These are phyloP conservation scores for Lacerta agilis DNA, from an alignment of 2,797 vertebrate genomes.

Conservation along the genomic window DNA sequence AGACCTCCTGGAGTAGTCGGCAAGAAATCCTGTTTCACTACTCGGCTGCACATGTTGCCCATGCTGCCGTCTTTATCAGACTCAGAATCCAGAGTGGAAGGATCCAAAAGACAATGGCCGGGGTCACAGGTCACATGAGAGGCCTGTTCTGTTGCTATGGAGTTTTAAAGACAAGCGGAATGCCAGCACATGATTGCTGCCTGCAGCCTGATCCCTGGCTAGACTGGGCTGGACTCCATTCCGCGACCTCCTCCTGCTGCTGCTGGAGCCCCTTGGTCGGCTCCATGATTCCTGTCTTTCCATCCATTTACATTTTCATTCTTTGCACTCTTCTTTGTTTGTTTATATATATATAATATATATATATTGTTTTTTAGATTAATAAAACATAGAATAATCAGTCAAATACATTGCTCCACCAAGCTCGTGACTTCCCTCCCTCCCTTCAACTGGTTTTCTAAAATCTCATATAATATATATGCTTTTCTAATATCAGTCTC, in stretches of 20 bases:
- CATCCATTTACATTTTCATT: not conserved
- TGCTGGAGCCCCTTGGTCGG: not conserved
- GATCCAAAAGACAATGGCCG: conserved; percentile 79
- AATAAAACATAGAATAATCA: no score
- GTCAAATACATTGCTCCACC: no score
- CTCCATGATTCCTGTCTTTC: not conserved
- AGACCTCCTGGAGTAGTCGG: conserved; percentile 82
- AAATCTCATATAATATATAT: no score
- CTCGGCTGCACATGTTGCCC: conserved; percentile 97
- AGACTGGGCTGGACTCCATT: no score
- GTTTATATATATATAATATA: no score
- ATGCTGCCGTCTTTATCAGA: conserved; percentile 79
- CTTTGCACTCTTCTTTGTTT: no score
- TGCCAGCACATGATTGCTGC: conserved; percentile 71
- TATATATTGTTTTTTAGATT: no score
- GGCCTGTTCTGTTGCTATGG: conserved; percentile 95
- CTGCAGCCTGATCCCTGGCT: no score
- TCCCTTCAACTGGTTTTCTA: no score
- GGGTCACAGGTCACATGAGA: conserved; percentile 86
- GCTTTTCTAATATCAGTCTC: no score
- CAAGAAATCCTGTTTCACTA: conserved; percentile 90
- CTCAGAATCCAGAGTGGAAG: conserved; percentile 70
- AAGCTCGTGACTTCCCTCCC: no score
- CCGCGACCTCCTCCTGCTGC: no score
- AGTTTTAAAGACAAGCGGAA: conserved; percentile 80